Base-by-base conservation (phyloP, 1,140 invertebrate species). In the Drosophila aff. region DNA sequence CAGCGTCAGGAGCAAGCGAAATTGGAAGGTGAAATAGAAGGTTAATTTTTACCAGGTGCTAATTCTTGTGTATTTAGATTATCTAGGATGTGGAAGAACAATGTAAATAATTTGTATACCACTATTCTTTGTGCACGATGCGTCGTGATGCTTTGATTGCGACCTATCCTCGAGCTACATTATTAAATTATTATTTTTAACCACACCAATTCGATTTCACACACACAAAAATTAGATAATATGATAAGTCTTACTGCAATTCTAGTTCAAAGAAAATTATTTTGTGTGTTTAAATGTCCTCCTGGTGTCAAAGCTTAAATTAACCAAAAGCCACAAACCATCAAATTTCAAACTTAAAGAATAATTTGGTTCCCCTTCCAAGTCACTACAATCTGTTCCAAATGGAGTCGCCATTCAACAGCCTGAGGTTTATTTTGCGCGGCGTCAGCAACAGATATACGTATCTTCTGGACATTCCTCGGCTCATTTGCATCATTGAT, bases 401-500 rank as follows among this genome's bases (percentile, higher is more conserved):
- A 58, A 49, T 50, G 23, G 31, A 72, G 21, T 41, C 53, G 11
- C 11, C 15, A 36, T 18, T 41, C 52, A 59, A 72, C 28, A 72
- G 53, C 21, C 49, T 72, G 67, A 2, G 67, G 44, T 52, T 52
- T 18, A 49, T 73, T 60, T 40, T 59, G 15, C n/a, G 38, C 16
- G 21, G 13, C 31, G 23, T 52, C 55, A 61, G 31, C n/a, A 43
- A 50, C 69, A 61, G 68, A 61, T 73, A n/a, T 16, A 59, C 11
- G n/a, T 13, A 26, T 26, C 15, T 21, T 49, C 38, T 18, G 65
- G 49, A 52, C 38, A 41, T n/a, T 69, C 52, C 38, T 10, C n/a
- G 28, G 23, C 9, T 73, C 67, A 61, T 73, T 73, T 43, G 53
- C 44, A 47, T 73, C 53, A 50, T 72, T 68, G 43, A 61, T 73